A percentile compares a stretch with the other conserved stretches of the same genome.
Conservation (phyloP, 2,888 invertebrate genomes). For the Junonia oenone region DNA sequence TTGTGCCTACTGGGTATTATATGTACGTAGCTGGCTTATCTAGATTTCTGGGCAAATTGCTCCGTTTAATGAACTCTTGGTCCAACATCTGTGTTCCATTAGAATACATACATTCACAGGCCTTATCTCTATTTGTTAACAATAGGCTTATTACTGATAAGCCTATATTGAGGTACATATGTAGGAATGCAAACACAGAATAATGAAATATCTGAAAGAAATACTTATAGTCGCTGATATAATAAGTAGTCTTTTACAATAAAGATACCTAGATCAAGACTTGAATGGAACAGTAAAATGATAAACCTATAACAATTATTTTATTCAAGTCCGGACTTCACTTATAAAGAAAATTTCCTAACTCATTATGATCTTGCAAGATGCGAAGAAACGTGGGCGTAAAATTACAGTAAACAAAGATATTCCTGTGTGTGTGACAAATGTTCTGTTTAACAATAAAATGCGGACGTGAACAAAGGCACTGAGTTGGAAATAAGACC, state of each 20-base stretch:
- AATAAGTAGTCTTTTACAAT: too few relatives aligned
- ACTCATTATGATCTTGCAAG: background rate
- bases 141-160: too few relatives aligned
- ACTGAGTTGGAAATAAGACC: background rate
- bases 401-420: background rate
- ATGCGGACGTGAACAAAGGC: background rate
- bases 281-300: background rate
- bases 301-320: too few relatives aligned
- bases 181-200: too few relatives aligned
- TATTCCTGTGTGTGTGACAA: background rate
- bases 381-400: background rate
- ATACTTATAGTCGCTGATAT: too few relatives aligned
- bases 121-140: background rate
- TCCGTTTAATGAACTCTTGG: background rate
- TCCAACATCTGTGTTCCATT: background rate
- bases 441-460: background rate
- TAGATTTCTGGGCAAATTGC: background rate
- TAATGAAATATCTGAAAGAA: too few relatives aligned
- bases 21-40: background rate
- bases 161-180: too few relatives aligned
- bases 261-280: too few relatives aligned
- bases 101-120: background rate
- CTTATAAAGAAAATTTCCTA: background rate
- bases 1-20: too few relatives aligned
- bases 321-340: background rate